Base-by-base conservation (phyloP, 2,113 vertebrate genomes). In the Todiramphus chloris region DNA sequence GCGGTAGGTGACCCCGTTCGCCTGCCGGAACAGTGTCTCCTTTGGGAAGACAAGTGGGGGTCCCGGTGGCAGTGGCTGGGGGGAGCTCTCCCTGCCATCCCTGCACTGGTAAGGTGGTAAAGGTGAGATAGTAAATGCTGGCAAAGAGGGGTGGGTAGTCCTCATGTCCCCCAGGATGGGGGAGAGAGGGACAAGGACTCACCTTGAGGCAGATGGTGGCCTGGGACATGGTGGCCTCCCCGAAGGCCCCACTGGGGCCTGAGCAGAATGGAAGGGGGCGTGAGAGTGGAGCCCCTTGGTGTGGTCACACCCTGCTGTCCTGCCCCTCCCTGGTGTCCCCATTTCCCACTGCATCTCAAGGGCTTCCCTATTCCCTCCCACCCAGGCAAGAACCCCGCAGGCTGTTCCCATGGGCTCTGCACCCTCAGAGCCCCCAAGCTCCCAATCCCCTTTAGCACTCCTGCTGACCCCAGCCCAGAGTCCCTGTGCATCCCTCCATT, bases 1-100 rank as follows among this genome's bases (percentile, higher is more conserved):
- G 69, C 99, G 98, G 97, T 99, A 99, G 24, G 98, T 99, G 73
- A 98, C 50, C 14, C 98, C 98, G 4, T 13, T 37, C 50, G 97
- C 98, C 89, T 98, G 98, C 63, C 84, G 96, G 93, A 99, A 99
- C 84, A 99, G 96, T 25, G 97, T 83, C 74, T 87, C 92, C 69
- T 10, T 66, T 25, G 30, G 64, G 53, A 93, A 90, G 59, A 67
- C 4, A 0, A 13, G 27, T 0, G 24, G 62, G 17, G 72, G 64
- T 30, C 67, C 86, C 10, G 21, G 24, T 19, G 39, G 17, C 11
- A 17, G 18, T 5, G 15, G 23, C 67, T 0, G 20, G 24, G 8
- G 7, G 10, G 19, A 77, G 59, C 12, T 74, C 60, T 50, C 78
- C 68, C 64, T 11, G 3, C 69, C 79, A 31, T 30, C 83, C 2